Base-by-base conservation (phyloP, 2,888 invertebrate species). In the Pristionchus japonicus region DNA sequence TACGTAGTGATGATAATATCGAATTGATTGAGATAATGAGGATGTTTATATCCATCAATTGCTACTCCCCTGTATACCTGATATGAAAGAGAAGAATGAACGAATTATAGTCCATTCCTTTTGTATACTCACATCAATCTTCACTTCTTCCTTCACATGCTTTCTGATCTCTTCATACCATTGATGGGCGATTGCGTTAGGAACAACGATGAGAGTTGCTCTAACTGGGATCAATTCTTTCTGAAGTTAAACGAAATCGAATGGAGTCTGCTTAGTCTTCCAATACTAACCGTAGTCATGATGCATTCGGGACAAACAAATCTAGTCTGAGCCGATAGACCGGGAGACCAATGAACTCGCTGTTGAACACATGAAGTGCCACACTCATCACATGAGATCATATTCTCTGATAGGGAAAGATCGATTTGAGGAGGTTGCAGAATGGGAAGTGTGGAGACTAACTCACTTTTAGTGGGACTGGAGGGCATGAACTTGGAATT, bases 1-100 rank as follows among this genome's bases (percentile, higher is more conserved):
- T 97, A 97, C 0, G 97, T 96, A 0, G 96, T 96, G 17, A 97
- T 95, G 0, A 97, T 96, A 64, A 97, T 95, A 94, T 97, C 97
- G 92, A 96, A 96, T 11, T 95, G 93, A 11, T 96, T 96, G 88
- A 97, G 95, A 70, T 96, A 95, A 27, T 87, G 95, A 0, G 87
- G 86, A 52, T 91, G 91, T 34, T 91, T 87, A 87, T 90, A 92
- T 40, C 91, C 92, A 47, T 90, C 89, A 17, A 88, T 88, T 2
- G 57, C 52, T 13, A 92, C 88, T 11, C 92, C 92, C 27, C 88
- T 89, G 61, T 92, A 91, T 64, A 91, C 88, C 91, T 91, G 90
- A 49, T 88, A 49, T 27, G 37, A 47, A 77, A 40, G 37, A 40
- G 13, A 23, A 2, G 17, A 52, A 4, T 52, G 3, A 31, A 70